Conservation (phyloP, 30 jellyfish, hydroid and myxozoan genomes). For the Cassiopea andromeda region DNA sequence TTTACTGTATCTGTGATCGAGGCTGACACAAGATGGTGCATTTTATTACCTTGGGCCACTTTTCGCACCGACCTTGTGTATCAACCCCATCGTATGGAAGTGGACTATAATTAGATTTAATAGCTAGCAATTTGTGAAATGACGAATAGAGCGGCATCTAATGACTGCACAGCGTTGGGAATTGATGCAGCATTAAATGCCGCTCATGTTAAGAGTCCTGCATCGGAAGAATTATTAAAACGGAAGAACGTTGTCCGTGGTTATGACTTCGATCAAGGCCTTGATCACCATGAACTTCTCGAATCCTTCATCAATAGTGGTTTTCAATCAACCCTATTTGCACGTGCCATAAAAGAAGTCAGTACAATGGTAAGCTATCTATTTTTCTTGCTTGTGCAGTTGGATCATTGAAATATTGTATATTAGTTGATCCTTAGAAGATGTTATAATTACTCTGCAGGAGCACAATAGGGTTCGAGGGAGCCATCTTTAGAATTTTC, state of each 20-base stretch:
- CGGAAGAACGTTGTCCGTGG: slow-evolving; percentile 75
- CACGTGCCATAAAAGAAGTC: slow-evolving; percentile 86
- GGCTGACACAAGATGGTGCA: too few species aligned
- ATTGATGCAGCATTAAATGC: slow-evolving; percentile 49
- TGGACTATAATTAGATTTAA: not conserved
- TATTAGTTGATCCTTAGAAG: too few species aligned
- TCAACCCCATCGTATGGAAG: not conserved
- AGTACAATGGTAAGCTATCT: slow-evolving; percentile 69
- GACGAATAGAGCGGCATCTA: not conserved
- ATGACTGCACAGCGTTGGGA: not conserved
- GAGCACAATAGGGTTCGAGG: too few species aligned
- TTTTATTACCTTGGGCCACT: too few species aligned
- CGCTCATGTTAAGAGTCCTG: slow-evolving; percentile 48
- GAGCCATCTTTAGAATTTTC: too few species aligned
- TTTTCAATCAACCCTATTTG: slow-evolving; percentile 93
- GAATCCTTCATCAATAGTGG: slow-evolving; percentile 77
- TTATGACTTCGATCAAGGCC: slow-evolving; percentile 88
- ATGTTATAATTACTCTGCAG: too few species aligned
- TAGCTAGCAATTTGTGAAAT: not conserved
- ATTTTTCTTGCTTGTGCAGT: not conserved
- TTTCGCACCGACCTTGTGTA: too few species aligned
- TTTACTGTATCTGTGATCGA: too few species aligned
- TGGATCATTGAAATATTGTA: too few species aligned
- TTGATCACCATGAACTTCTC: slow-evolving; percentile 78
- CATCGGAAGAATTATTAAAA: slow-evolving; percentile 14